Evolutionary conservation across 2,797 vertebrate species (phyloP).

Genomic region (Pseudochaenichthys georgianus): DNA sequence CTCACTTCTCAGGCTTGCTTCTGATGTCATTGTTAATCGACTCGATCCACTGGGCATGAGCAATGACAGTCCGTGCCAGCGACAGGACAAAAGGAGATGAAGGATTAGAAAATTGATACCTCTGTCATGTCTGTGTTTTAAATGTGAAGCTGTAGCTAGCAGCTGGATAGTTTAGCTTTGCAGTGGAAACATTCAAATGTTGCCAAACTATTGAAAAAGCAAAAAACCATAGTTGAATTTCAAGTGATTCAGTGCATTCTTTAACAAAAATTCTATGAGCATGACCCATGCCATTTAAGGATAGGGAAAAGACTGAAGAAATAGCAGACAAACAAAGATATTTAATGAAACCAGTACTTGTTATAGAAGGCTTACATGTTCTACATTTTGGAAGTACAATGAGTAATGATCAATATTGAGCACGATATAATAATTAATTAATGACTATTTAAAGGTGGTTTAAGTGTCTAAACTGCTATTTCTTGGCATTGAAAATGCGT

Average conservation of each 20-base stretch:
- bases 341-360: conserved; percentile 13
- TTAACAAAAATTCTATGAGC: conserved; percentile 12
- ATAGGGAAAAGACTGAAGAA: not conserved
- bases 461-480: conserved; percentile 16
- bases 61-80: not conserved
- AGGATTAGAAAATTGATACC: not conserved
- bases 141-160: not conserved
- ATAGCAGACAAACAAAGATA: not conserved
- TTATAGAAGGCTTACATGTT: not conserved
- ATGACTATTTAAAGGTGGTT: not conserved
- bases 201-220: not conserved
- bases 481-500: conserved; percentile 8
- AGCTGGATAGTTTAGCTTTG: not conserved
- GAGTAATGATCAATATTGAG: conserved; percentile 3
- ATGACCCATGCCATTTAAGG: conserved; percentile 30
- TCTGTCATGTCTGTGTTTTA: not conserved
- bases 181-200: not conserved
- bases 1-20: conserved; percentile 40
- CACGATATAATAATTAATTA: not conserved
- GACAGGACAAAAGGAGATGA: conserved; percentile 1
- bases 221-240: no score
- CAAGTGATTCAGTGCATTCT: not conserved
- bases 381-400: not conserved
- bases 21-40: conserved; percentile 40
- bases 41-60: conserved; percentile 39